Conservation (phyloP, 2,797 vertebrate species). For the Fistularia commersonii region DNA sequence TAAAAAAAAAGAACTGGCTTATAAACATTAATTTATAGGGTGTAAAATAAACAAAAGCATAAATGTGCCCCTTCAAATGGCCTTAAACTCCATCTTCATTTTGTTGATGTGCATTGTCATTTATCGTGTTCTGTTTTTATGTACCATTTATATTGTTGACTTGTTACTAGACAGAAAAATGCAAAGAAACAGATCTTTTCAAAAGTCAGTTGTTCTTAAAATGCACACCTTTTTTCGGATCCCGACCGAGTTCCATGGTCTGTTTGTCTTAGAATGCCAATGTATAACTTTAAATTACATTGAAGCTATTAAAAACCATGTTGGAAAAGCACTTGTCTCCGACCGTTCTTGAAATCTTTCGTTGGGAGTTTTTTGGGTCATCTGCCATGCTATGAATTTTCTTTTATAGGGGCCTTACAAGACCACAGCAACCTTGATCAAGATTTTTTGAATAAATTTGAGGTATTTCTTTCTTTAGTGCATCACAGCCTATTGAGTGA, state of each 20-base stretch:
- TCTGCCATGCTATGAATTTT: no score
- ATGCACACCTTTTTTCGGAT: slow-evolving; percentile 11
- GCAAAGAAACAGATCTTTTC: slow-evolving; percentile 47
- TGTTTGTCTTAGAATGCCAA: slow-evolving; percentile 60
- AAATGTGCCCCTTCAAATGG: slow-evolving; percentile 64
- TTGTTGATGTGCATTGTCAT: slow-evolving; percentile 58
- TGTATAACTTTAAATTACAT: slow-evolving; percentile 57
- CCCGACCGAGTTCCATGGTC: slow-evolving; percentile 39
- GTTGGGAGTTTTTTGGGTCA: no score
- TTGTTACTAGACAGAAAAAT: slow-evolving; percentile 35
- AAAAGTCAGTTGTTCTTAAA: slow-evolving; percentile 39
- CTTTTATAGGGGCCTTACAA: no score
- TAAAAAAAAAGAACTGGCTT: slow-evolving; percentile 65
- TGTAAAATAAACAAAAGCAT: slow-evolving; percentile 48
- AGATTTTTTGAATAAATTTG: no score
- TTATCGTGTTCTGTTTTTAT: slow-evolving; percentile 33
- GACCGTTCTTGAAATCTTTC: not conserved
- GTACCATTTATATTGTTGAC: slow-evolving; percentile 35
- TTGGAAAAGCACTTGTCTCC: slow-evolving; percentile 26
- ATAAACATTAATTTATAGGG: slow-evolving; percentile 72
- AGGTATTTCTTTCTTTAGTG: no score
- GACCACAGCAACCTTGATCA: no score
- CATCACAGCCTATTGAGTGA: no score
- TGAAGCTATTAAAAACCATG: slow-evolving; percentile 68
- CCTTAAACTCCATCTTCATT: slow-evolving; percentile 65